Percentiles rank a stretch among this genome's conserved stretches.
phyloP scores from a whole-genome alignment of 2,113 vertebrate genomes.

The Mobula hypostoma region DNA sequence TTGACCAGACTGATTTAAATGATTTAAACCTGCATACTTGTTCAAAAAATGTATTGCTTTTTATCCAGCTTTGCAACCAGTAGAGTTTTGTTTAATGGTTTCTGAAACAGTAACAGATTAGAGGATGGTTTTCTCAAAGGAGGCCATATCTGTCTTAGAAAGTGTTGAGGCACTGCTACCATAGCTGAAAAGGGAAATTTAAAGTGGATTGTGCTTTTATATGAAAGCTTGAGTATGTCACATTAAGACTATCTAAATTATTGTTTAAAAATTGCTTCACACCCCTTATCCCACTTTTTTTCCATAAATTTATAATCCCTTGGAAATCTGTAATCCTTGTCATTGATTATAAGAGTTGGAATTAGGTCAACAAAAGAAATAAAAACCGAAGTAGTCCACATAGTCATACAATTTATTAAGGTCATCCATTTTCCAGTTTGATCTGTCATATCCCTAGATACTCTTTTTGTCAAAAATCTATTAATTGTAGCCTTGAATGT shows the following conservation, averaged over 20 bases:
- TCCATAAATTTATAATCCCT: too few relatives aligned
- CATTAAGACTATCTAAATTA: background rate
- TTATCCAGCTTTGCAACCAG: background rate
- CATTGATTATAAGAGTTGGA: too few relatives aligned
- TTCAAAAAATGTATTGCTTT: background rate
- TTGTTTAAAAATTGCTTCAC: background rate
- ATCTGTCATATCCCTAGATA: too few relatives aligned
- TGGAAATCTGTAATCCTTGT: too few relatives aligned
- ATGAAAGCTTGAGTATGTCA: background rate
- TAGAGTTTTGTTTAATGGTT: background rate
- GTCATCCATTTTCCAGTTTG: too few relatives aligned
- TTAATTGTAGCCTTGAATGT: too few relatives aligned
- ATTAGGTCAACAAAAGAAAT: too few relatives aligned
- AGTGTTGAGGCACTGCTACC: background rate
- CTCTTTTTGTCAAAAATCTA: too few relatives aligned
- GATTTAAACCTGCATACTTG: background rate
- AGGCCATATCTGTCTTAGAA: background rate
- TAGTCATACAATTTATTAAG: too few relatives aligned
- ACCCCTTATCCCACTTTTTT: too few relatives aligned
- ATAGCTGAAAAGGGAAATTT: background rate
- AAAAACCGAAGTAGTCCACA: too few relatives aligned
- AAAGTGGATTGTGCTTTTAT: background rate
- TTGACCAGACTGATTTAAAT: background rate
- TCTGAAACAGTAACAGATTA: background rate
- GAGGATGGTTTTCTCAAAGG: background rate